These are phyloP conservation scores for Hippocampus barbouri DNA, from an alignment of 2,113 vertebrate species.

Conservation along the genomic window DNA sequence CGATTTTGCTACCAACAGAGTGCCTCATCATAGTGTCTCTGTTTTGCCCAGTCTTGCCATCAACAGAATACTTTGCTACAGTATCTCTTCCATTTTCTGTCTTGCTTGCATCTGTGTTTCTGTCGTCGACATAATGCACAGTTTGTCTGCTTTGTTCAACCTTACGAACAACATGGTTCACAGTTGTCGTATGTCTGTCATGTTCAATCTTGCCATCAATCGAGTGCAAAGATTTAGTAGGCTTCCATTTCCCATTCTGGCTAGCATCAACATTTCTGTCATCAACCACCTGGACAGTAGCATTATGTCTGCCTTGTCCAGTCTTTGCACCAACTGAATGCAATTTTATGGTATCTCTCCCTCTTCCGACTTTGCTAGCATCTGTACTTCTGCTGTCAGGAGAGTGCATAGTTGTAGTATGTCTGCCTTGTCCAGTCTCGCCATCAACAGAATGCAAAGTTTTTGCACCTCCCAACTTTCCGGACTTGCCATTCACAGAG, in stretches of 20 bases:
- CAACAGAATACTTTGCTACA: background rate
- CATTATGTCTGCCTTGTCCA: background rate
- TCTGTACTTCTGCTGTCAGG: background rate
- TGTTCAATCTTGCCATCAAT: background rate
- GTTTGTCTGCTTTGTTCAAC: background rate
- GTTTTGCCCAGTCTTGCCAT: background rate
- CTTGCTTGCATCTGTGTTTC: background rate
- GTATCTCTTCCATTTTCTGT: background rate
- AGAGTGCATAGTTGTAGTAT: background rate
- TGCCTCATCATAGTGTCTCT: background rate
- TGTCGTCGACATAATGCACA: background rate
- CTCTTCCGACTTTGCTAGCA: background rate
- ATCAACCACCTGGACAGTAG: background rate
- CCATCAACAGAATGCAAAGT: background rate
- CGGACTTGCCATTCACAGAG: background rate
- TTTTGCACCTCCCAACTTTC: background rate
- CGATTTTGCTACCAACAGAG: background rate
- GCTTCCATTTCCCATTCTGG: background rate
- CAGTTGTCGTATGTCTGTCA: background rate
- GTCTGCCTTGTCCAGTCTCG: background rate
- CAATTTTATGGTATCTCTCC: too few relatives aligned
- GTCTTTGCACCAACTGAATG: background rate
- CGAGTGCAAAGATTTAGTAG: background rate
- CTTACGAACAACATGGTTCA: background rate
- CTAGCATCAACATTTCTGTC: background rate